Evolutionary conservation across 2,888 invertebrate species (phyloP), one percentile per base, ranked within the genome.

Genomic region (Helobdella robusta): DNA sequence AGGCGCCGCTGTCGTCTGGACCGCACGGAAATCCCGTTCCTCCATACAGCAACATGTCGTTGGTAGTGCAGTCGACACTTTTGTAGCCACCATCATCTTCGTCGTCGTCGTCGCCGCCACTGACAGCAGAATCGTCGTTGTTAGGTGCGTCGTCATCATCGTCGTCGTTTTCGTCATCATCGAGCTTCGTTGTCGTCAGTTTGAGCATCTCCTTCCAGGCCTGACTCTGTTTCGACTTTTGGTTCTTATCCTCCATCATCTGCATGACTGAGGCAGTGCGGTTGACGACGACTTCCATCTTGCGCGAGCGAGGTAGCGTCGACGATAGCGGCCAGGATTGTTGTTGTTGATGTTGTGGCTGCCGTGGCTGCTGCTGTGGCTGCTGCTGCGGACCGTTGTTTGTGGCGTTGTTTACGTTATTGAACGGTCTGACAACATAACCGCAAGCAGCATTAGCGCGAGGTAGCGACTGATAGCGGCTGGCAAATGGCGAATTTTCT

Each of bases 151-250:
- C 44, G 25, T 61, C 30, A n/a, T 62, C 62, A 32, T 35, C 50
- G 28, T 30, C 50, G 32, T 50, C 23, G 28, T 50, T 30, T n/a
- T 30, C n/a, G 25, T 62, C 62, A 28, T 62, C 62, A 20, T 62
- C 62, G 5, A 46, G 28, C 25, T 62, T 50, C 11, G 44, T 50
- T 2, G 30, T 62, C n/a, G 62, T 50, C 32, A 62, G 34, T 28
- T 62, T 62, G 20, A 65, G 48, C 65, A 65, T 65, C n/a, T 59
- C 60, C 52, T 60, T 59, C 65, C 65, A 65, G 15, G 65, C 65
- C 52, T 65, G 60, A 30, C 65, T 65, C 52, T 65, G 65, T 50
- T 62, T 62, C 18, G 62, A 50, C 23, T 62, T 62, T n/a, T n/a
- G n/a, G 11, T 54, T 54, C 23, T 50, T 46, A 18, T 62, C 62